Base-by-base conservation (phyloP, 2,113 vertebrate species). In the Parus major region DNA sequence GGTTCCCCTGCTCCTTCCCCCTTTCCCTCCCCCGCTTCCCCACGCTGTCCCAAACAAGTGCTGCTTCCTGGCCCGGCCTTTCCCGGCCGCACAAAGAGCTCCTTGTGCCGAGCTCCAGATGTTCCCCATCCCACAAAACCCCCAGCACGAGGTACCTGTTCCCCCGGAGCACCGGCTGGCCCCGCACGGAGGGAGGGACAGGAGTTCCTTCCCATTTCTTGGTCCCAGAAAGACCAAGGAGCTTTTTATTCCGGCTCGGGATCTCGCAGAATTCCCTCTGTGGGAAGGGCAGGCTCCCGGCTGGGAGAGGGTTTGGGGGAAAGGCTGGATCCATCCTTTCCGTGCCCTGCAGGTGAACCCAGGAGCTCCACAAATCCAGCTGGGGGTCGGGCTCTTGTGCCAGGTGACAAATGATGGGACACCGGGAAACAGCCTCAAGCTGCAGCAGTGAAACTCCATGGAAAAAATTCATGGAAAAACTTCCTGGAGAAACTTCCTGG, bases 81-180 rank as follows among this genome's bases (percentile, higher is more conserved):
- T 80, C 60, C 93, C 75, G 6, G 94, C 82, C 7, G 78, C 88
- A 98, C 96, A 98, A 98, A 97, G 95, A 93, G 88, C 18, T 73
- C 88, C 94, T 97, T 98, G 97, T 98, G 42, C 85, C 20, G 42
- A 42, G 61, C 93, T 96, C 97, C 98, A 98, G 98, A 98, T 98
- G 97, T 97, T 96, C 88, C 93, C 29, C 93, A 81, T 97, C 97
- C 76, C 93, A 63, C 95, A 64, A 55, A 82, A 87, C 33, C 88
- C 47, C 82, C 14, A 0, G 80, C 89, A 7, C 42, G 50, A 87
- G 94, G 92, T 95, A 95, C 95, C 94, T 97, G 97, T 47, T 96
- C 72, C 92, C 18, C 64, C 1, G 61, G 50, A 93, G 88, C 96
- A 88, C 82, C 90, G 29, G 93, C 95, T 66, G 93, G 36, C 36